Conservation (phyloP, 2,113 vertebrate genomes). For the Cyanistes caeruleus region DNA sequence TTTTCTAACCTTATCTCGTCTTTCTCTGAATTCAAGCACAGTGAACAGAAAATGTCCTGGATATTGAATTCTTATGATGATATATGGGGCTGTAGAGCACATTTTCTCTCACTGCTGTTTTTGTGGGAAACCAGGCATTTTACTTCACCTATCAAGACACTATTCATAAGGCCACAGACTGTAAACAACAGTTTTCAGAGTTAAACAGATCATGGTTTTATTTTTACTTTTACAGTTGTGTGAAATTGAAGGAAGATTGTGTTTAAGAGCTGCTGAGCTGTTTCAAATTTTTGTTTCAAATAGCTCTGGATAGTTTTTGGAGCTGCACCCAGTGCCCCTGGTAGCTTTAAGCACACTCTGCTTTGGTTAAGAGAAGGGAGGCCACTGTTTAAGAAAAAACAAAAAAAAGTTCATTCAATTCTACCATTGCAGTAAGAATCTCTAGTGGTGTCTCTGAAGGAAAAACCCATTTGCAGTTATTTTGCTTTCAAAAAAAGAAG, state of each 20-base stretch:
- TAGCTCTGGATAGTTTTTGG: background rate
- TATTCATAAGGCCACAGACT: background rate
- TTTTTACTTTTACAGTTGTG: slow-evolving; percentile 23
- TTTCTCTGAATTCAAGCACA: slow-evolving; percentile 15
- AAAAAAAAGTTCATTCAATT: background rate
- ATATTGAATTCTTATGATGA: slow-evolving; percentile 62
- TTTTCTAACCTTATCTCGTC: slow-evolving; percentile 58
- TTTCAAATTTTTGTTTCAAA: background rate
- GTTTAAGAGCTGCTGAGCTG: background rate
- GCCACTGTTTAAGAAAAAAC: background rate
- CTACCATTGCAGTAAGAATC: background rate
- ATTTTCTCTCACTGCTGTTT: background rate
- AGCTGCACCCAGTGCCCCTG: background rate
- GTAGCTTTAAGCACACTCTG: background rate
- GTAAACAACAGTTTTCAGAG: slow-evolving; percentile 1
- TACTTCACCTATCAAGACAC: background rate
- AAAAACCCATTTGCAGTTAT: background rate
- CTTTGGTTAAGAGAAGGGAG: background rate
- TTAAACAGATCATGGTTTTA: slow-evolving; percentile 22
- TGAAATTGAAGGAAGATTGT: slow-evolving; percentile 31
- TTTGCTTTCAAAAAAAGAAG: background rate
- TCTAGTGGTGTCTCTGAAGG: background rate
- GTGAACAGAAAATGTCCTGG: slow-evolving; percentile 14
- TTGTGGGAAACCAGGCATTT: slow-evolving; percentile 27
- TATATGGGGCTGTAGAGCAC: slow-evolving; percentile 20